A percentile compares a stretch with the other conserved stretches of the same genome.
Conservation (phyloP, 2,113 vertebrate genomes). For the Daphoenositta chrysoptera region DNA sequence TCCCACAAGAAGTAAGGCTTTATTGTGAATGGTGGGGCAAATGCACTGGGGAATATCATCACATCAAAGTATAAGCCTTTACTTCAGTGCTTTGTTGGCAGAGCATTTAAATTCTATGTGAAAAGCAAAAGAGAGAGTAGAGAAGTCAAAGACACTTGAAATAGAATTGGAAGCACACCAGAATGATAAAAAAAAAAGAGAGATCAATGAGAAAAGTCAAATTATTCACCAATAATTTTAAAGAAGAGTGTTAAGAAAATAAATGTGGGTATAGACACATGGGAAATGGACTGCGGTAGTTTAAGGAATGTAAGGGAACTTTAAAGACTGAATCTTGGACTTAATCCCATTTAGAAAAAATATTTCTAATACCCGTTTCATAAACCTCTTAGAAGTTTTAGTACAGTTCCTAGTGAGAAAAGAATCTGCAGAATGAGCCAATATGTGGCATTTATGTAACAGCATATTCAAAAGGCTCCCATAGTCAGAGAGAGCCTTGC, state of each 20-base stretch:
- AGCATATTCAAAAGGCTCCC: not conserved
- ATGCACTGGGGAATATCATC: not conserved
- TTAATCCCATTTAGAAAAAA: constrained; percentile 19
- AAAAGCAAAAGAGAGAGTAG: not conserved
- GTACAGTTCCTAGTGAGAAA: not conserved
- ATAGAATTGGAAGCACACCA: not conserved
- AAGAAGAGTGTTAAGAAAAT: constrained; percentile 3
- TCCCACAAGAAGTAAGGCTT: not conserved
- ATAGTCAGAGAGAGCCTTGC: not conserved
- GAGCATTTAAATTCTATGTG: not conserved
- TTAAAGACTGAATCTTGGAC: not conserved
- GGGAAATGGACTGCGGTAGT: not conserved
- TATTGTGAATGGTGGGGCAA: not conserved
- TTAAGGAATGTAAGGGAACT: not conserved
- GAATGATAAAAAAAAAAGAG: not conserved
- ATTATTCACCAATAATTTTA: not conserved
- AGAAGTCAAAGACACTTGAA: not conserved
- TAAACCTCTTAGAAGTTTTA: constrained; percentile 38
- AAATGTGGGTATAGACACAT: not conserved
- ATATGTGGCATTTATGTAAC: not conserved
- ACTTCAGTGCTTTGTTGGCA: not conserved
- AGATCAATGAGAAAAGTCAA: not conserved
- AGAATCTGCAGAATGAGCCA: not conserved
- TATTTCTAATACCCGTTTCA: not conserved
- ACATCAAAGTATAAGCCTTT: not conserved